A percentile compares a stretch with the other conserved stretches of the same genome.
phyloP scores from a whole-genome alignment of 2,888 invertebrate genomes.

The Lacanobia oleracea region DNA sequence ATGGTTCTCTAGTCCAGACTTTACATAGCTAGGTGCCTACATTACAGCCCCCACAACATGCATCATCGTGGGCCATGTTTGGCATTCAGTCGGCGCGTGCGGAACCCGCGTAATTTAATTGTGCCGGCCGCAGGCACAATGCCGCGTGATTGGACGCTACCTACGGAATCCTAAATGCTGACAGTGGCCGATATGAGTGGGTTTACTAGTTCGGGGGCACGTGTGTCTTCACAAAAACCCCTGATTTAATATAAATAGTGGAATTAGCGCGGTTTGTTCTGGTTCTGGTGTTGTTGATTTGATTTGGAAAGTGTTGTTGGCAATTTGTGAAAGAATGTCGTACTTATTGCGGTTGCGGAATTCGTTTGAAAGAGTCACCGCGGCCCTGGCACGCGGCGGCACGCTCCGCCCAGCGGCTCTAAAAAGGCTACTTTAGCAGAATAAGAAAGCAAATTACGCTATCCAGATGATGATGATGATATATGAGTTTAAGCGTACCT shows the following conservation, averaged over 20 bases:
- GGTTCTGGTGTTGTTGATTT: slow-evolving; percentile 13
- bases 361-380: too few relatives aligned
- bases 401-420: too few relatives aligned
- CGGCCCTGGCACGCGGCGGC: too few relatives aligned
- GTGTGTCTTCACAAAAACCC: slow-evolving; percentile 43
- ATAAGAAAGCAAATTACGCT: too few relatives aligned
- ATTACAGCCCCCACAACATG: slow-evolving; percentile 17
- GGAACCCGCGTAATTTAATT: slow-evolving; percentile 73
- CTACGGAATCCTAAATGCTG: slow-evolving; percentile 75
- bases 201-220: slow-evolving; percentile 34
- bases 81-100: slow-evolving; percentile 70
- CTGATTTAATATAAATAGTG: slow-evolving; percentile 48
- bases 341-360: background rate
- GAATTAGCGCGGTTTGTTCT: slow-evolving; percentile 43
- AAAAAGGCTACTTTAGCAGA: too few relatives aligned
- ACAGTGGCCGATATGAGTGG: slow-evolving; percentile 54
- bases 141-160: slow-evolving; percentile 81
- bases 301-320: slow-evolving; percentile 27
- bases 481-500: too few relatives aligned
- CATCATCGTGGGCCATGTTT: slow-evolving; percentile 50
- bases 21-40: background rate
- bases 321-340: background rate
- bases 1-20: background rate
- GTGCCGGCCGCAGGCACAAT: slow-evolving; percentile 78
- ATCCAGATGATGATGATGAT: too few relatives aligned